Evolutionary conservation across 1,140 invertebrate species (phyloP).

Genomic region (Oedothorax gibbosus): DNA sequence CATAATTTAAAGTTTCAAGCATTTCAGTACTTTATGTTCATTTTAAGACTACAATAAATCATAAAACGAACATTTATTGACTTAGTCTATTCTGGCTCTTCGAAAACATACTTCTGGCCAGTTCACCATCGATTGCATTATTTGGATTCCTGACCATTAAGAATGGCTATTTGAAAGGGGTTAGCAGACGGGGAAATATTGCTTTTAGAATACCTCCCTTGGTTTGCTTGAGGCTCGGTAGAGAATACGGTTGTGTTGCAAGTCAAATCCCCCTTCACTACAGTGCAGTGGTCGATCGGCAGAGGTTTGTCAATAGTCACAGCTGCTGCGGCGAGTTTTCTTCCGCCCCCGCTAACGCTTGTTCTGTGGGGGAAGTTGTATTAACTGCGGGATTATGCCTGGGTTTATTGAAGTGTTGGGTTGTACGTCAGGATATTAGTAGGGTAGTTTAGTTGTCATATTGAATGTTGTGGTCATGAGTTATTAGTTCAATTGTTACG

Average conservation of each 20-base stretch:
- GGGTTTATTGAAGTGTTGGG: too few relatives aligned
- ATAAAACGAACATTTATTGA: too few relatives aligned
- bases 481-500: too few relatives aligned
- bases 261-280: conserved; percentile 14
- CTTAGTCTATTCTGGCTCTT: too few relatives aligned
- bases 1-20: too few relatives aligned
- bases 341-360: background rate
- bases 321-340: conserved; percentile 32
- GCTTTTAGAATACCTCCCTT: conserved; percentile 22
- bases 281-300: conserved; percentile 19
- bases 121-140: conserved; percentile 34
- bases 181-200: conserved; percentile 14
- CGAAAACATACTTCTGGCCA: background rate
- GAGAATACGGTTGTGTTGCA: conserved; percentile 1
- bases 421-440: too few relatives aligned
- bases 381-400: background rate
- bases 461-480: too few relatives aligned
- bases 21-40: too few relatives aligned
- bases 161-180: conserved; percentile 37
- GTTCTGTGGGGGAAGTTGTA: background rate
- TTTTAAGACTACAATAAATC: too few relatives aligned
- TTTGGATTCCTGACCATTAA: background rate
- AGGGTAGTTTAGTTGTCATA: too few relatives aligned
- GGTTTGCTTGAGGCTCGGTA: background rate
- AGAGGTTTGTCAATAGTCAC: conserved; percentile 53